phyloP scores from a whole-genome alignment of 2,113 vertebrate species.

The Centropus unirufus region DNA sequence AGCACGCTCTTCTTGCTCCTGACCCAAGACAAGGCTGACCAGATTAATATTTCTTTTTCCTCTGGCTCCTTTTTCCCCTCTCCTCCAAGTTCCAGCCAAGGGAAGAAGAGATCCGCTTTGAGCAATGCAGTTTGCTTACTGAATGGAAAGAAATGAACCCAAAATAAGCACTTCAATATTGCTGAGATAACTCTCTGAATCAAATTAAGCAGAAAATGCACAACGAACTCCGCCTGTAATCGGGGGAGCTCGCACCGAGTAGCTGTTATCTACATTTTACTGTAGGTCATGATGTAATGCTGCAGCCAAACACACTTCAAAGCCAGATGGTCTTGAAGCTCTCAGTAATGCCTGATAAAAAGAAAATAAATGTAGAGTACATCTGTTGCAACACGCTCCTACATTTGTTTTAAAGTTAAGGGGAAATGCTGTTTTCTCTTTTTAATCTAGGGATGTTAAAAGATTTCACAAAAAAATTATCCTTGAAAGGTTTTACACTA shows the following conservation, averaged over 20 bases:
- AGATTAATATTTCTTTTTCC: not conserved
- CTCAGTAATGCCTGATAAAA: not conserved
- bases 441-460: not conserved
- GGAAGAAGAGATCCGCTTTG: not conserved
- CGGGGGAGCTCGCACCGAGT: not conserved
- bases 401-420: not conserved
- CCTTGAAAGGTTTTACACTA: not conserved
- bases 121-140: not conserved
- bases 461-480: not conserved
- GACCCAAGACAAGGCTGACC: not conserved
- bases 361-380: not conserved
- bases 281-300: not conserved
- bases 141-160: not conserved
- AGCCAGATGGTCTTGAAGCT: not conserved
- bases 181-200: not conserved
- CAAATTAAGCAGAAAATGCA: not conserved
- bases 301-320: not conserved
- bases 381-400: not conserved
- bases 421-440: not conserved
- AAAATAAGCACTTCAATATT: not conserved
- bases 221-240: not conserved
- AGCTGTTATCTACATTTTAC: slow-evolving; percentile 2
- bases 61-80: not conserved
- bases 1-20: not conserved
- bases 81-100: not conserved